A percentile compares a stretch with the other conserved stretches of the same genome.
Evolutionary conservation across 2,797 vertebrate species (phyloP).

Genomic region (Antennarius maculatus): DNA sequence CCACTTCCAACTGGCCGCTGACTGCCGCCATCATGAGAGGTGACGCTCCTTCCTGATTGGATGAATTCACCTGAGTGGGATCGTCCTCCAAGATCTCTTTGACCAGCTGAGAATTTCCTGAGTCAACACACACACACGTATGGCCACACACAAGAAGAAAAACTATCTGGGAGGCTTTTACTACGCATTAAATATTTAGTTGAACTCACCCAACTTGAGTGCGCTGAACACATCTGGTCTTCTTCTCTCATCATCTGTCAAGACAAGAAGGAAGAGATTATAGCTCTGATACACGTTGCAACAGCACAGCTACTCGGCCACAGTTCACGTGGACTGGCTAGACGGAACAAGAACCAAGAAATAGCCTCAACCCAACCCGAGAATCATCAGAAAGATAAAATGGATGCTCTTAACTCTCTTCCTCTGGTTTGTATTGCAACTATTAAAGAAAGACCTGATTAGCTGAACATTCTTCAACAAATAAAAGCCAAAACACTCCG

Average conservation of each 20-base stretch:
- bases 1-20: slow-evolving; percentile 91
- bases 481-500: too few relatives aligned
- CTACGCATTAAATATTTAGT: background rate
- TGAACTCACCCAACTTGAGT: slow-evolving; percentile 89
- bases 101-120: slow-evolving; percentile 93
- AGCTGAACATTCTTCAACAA: too few relatives aligned
- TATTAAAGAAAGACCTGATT: too few relatives aligned
- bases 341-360: background rate
- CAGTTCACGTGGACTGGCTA: slow-evolving; percentile 12
- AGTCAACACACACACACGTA: background rate
- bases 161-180: background rate
- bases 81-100: slow-evolving; percentile 95
- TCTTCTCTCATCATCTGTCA: slow-evolving; percentile 86
- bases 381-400: too few relatives aligned
- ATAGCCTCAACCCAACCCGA: too few relatives aligned
- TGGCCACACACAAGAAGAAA: background rate
- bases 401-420: too few relatives aligned
- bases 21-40: slow-evolving; percentile 97
- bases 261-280: slow-evolving; percentile 32
- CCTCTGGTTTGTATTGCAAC: too few relatives aligned
- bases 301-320: slow-evolving; percentile 19
- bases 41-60: slow-evolving; percentile 92
- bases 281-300: slow-evolving; percentile 7
- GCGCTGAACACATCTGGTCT: slow-evolving; percentile 95
- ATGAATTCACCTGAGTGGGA: slow-evolving; percentile 88